Evolutionary conservation across 1,140 invertebrate genomes (phyloP), one percentile per base, ranked within the genome.

Genomic region (Conus ventricosus): DNA sequence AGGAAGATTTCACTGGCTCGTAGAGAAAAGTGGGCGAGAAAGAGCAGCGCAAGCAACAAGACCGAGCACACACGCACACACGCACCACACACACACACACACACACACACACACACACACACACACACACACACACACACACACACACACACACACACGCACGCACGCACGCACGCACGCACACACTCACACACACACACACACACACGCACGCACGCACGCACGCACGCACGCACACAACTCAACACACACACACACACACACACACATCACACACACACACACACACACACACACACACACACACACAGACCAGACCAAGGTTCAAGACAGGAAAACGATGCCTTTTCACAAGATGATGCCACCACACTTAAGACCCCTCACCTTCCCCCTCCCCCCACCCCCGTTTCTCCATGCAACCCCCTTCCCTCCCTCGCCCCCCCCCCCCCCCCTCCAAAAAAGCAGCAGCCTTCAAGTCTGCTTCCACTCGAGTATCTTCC

Each of bases 261-360:
- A 57, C 82, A 13, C 82, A 55, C 82, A 25, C 57, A 84, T 53
- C 39, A 55, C 80, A 55, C 80, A 55, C 80, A 82, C 80, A 82
- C 80, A 82, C 80, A 82, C 54, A 82, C 54, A 82, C 80, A 75
- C 71, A 75, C 71, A 75, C 71, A 75, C 71, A 75, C 71, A 75
- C 71, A 75, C 71, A 75, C 71, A 75, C 71, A 75, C 4, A 75
- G 13, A 75, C 71, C 71, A 75, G 20, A 75, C 71, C 13, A 20
- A 75, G 20, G 23, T 8, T 20, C n/a, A 75, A 11, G 60, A 63
- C 15, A 75, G 13, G 23, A 8, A n/a, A 20, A 75, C 15, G n/a
- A 20, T n/a, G 71, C 17, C 23, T 8, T 75, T 25, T 23, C 71
- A 20, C 71, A 75, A n/a, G 20, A 75, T 6, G 20, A 75, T 25